Evolutionary conservation across 2,888 invertebrate genomes (phyloP), one percentile per base, ranked within the genome.

Genomic region (Chironomus tentans): DNA sequence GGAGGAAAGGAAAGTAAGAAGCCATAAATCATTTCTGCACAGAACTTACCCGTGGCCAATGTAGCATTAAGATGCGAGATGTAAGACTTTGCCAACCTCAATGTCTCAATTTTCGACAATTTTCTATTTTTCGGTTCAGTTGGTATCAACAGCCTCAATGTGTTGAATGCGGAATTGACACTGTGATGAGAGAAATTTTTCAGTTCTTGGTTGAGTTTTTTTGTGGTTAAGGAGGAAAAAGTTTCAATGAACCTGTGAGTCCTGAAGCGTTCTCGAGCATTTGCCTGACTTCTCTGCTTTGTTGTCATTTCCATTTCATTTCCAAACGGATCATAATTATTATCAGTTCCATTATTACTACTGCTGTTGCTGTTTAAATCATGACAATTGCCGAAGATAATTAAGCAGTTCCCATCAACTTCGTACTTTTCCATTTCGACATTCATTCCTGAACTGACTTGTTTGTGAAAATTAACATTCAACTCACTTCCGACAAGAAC

Each of bases 111-210:
- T 87, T 97, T 97, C 79, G 96, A 97, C 77, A 97, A 87, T 83
- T 97, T 97, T 79, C 96, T 87, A 83, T 97, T 93, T 0, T 91
- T 90, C 0, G 97, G 97, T 82, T 97, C 96, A n/a, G 97, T 97
- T 4, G 97, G 97, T 80, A 97, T 97, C 78, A 96, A 86, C 15
- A 91, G 90, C 78, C 97, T 87, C 77, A 97, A 85, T 18, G 92
- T 89, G 79, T 89, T 89, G 85, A 97, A 97, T 61, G 97, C 97
- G 78, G 90, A 90, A 85, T 97, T 97, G 78, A 97, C 97, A 86
- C 95, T 96, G 87, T 56, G 56, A 38, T 56, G 56, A 18, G 18
- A 68, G 68, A 24, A 62, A 18, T 13, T 24, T 22, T 62, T 47
- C 38, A 56, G 21, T 24, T 24, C 24, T 65, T 13, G 21, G 12